Percentiles rank a stretch among this genome's conserved stretches.
Evolutionary conservation across 1,140 invertebrate genomes (phyloP).

Genomic region (Drosophila watanabei): DNA sequence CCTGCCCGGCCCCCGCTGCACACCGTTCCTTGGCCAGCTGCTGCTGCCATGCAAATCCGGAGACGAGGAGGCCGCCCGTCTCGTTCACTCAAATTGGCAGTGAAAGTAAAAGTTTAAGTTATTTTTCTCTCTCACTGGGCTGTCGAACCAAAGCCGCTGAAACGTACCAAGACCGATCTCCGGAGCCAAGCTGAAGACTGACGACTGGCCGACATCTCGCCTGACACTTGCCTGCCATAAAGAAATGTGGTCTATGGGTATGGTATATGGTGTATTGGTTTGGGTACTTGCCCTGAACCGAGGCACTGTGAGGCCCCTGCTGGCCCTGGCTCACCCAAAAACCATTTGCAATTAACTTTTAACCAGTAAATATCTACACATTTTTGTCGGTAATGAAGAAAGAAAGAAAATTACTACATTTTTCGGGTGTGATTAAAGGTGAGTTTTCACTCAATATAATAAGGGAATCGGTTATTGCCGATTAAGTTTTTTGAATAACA

Average conservation of each 20-base stretch:
- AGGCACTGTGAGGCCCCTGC: not conserved
- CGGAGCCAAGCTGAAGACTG: constrained; percentile 22
- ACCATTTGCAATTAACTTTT: constrained; percentile 41
- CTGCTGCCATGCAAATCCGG: constrained; percentile 70
- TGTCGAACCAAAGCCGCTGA: constrained; percentile 60
- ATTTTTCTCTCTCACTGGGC: constrained; percentile 62
- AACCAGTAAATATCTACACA: constrained; percentile 15
- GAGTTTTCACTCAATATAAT: constrained; percentile 3
- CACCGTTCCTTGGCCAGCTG: not conserved
- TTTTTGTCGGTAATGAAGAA: constrained; percentile 14
- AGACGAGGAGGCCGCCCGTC: constrained; percentile 40
- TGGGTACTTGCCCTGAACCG: constrained; percentile 19
- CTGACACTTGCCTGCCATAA: constrained; percentile 51
- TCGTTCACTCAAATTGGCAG: constrained; percentile 73
- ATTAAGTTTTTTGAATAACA: not conserved
- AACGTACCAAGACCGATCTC: constrained; percentile 18
- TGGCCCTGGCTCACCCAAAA: constrained; percentile 20
- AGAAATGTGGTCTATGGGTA: constrained; percentile 29
- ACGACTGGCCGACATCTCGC: constrained; percentile 24
- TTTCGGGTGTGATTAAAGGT: not conserved
- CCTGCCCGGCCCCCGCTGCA: not conserved
- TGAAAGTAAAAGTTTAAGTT: constrained; percentile 81
- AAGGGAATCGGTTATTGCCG: not conserved
- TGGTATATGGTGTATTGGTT: not conserved
- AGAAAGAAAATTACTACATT: constrained; percentile 4